Base-by-base conservation (phyloP, 2,888 invertebrate genomes). In the Oscheius sp. region DNA sequence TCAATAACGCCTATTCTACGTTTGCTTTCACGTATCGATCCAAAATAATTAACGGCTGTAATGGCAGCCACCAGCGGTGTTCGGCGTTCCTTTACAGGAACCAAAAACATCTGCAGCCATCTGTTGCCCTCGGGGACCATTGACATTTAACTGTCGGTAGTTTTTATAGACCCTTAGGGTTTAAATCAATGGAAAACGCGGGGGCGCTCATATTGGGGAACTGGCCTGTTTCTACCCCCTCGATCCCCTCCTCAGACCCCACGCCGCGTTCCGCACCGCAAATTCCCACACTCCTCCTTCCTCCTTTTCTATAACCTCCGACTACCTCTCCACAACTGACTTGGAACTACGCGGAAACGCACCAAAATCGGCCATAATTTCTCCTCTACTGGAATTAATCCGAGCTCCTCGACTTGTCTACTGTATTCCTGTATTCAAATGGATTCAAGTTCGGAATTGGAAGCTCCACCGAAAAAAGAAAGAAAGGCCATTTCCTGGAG, bases 211-310 rank as follows among this genome's bases (percentile, higher is more conserved):
- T 41, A 61, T 41, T 35, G 61, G 61, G 61, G 21, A 61, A 35
- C 61, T 5, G 43, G 41, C 61, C 35, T 35, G 35, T 43, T 58
- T 27, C 61, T 12, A 35, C 61, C 61, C 61, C 61, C 35, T 2
- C 61, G 35, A 61, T 18, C 58, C 49, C 49, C 49, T 35, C 35
- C 23, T 18, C 41, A 43, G 61, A 61, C 61, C 61, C 43, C 61
- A 41, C 61, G 61, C 43, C 61, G 61, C 61, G 43, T 61, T 18
- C 61, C 61, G 61, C 61, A 61, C 61, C 41, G 61, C 61, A 61
- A 61, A 61, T 61, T 43, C 61, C 45, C 61, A 41, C 61, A 45
- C 41, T 43, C 45, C 41, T 18, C 45, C 61, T n/a, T n/a, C 58
- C 21, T 23, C 12, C 49, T 49, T 16, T 21, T 23, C 55, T 23